Percentiles rank a stretch among this genome's conserved stretches.
phyloP scores from a whole-genome alignment of 2,888 invertebrate genomes.

The Coecobrya sp. region DNA sequence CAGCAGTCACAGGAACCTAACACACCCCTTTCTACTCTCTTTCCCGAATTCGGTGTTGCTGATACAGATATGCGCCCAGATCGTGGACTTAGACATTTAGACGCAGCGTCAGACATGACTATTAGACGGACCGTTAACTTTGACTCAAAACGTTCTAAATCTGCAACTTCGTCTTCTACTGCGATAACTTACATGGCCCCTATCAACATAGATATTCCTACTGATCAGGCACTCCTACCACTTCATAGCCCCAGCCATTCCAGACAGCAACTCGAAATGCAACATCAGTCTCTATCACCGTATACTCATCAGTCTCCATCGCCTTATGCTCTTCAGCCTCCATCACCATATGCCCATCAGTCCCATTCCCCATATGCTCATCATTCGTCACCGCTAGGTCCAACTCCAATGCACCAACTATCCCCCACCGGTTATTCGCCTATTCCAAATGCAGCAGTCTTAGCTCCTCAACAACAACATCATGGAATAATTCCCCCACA shows the following conservation, averaged over 20 bases:
- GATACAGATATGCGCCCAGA: conserved; percentile 47
- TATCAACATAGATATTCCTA: conserved; percentile 27
- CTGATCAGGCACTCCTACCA: not conserved
- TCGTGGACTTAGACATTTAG: not conserved
- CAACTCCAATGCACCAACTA: not conserved
- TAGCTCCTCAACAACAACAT: not conserved
- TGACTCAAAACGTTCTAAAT: not conserved
- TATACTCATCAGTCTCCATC: not conserved
- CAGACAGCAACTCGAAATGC: not conserved
- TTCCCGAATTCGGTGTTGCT: conserved; percentile 46
- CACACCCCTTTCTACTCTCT: not conserved
- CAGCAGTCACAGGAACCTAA: not conserved
- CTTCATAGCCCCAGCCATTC: not conserved
- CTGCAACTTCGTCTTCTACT: not conserved
- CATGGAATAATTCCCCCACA: not conserved
- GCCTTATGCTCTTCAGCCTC: not conserved
- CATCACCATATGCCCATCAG: not conserved
- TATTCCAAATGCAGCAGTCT: not conserved
- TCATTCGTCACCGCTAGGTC: not conserved
- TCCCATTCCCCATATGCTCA: not conserved
- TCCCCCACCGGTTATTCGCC: not conserved
- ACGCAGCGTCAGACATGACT: not conserved
- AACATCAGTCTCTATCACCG: not conserved
- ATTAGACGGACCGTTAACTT: conserved; percentile 54
- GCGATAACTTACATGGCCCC: conserved; percentile 34